These are phyloP conservation scores for Chaetodon auriga DNA, from an alignment of 2,113 vertebrate genomes.

Conservation along the genomic window DNA sequence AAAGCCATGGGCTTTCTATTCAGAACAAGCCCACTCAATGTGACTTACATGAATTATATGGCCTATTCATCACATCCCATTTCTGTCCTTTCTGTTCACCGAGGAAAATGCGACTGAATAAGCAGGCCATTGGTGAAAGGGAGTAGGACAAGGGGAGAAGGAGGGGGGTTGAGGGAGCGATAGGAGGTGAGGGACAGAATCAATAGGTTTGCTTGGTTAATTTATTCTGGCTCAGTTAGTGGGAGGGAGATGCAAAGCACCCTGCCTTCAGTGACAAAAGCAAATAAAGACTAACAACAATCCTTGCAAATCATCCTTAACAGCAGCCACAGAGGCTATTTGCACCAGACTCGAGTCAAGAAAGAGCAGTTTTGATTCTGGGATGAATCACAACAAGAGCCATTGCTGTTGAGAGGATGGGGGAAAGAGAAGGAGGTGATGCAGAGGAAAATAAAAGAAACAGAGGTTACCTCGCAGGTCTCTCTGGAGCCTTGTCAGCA, in stretches of 20 bases:
- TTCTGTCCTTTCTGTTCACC: conserved; percentile 62
- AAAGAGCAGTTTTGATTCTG: conserved; percentile 44
- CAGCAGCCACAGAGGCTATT: conserved; percentile 18
- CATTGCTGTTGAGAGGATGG: conserved; percentile 52
- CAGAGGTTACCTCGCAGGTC: conserved; percentile 91
- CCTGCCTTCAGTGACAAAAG: conserved; percentile 55
- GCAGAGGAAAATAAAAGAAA: conserved; percentile 61
- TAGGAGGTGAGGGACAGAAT: conserved; percentile 68
- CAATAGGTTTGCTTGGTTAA: conserved; percentile 72
- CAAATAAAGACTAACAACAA: conserved; percentile 58
- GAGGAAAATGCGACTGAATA: conserved; percentile 66
- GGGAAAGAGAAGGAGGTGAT: conserved; percentile 42
- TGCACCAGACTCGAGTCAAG: conserved; percentile 25
- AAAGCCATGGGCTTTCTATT: conserved; percentile 35
- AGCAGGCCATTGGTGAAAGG: conserved; percentile 71
- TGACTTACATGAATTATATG: conserved; percentile 52
- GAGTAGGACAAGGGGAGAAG: conserved; percentile 45
- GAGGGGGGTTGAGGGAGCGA: conserved; percentile 42
- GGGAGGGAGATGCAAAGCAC: conserved; percentile 21
- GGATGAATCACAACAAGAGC: conserved; percentile 70
- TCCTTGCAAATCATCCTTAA: conserved; percentile 46
- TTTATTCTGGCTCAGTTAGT: conserved; percentile 66
- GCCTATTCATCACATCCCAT: conserved; percentile 66
- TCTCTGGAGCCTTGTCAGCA: conserved; percentile 89
- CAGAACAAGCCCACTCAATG: conserved; percentile 44